phyloP scores from a whole-genome alignment of 2,113 vertebrate genomes.

The Propithecus coquereli region DNA sequence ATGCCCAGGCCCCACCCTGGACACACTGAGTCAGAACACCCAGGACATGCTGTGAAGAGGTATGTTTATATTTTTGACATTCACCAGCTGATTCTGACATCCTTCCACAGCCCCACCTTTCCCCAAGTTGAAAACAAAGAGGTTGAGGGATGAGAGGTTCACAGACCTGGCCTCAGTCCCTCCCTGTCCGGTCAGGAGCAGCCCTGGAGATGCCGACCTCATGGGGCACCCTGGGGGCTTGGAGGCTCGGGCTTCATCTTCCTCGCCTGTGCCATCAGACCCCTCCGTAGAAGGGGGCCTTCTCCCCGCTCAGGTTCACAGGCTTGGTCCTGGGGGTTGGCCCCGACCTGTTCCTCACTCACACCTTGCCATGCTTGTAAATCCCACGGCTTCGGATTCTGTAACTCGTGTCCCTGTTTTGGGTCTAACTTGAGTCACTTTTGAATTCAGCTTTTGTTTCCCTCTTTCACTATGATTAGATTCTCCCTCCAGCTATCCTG shows the following conservation, averaged over 20 bases:
- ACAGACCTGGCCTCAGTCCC: background rate
- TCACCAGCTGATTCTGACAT: background rate
- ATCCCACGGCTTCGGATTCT: background rate
- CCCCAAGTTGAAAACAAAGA: background rate
- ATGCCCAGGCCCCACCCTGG: background rate
- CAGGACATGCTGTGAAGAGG: background rate
- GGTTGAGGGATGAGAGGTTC: background rate
- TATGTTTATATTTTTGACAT: slow-evolving; percentile 41
- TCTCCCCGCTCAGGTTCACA: background rate
- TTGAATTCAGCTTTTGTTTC: background rate
- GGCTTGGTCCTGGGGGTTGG: background rate
- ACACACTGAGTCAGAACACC: slow-evolving; percentile 51
- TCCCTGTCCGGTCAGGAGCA: background rate
- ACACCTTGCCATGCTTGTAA: background rate
- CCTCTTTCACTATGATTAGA: background rate
- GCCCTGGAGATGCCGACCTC: background rate
- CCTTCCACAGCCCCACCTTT: background rate
- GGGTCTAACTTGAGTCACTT: background rate
- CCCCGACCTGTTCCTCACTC: background rate
- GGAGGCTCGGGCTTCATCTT: background rate
- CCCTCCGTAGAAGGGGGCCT: too few relatives aligned
- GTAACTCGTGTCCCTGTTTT: background rate
- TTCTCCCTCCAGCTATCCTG: background rate
- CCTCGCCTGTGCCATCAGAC: background rate
- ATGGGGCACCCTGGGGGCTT: rapidly evolving